phyloP scores from a whole-genome alignment of 2,888 invertebrate species.

The Erpobdella octoculata region DNA sequence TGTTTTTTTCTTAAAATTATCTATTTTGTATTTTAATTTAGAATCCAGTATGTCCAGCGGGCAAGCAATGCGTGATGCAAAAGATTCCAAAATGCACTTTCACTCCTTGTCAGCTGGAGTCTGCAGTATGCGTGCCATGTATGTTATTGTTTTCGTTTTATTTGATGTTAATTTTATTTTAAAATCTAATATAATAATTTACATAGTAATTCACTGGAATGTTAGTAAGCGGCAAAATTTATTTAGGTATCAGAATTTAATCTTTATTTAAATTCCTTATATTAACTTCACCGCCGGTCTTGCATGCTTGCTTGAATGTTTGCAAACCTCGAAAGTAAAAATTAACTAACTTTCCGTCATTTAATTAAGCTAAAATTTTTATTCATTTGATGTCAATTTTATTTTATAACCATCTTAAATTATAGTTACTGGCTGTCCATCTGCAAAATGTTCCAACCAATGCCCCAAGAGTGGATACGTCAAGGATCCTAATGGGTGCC shows the following conservation, averaged over 20 bases:
- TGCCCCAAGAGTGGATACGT: background rate
- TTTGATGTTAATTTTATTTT: too few species aligned
- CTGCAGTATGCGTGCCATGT: background rate
- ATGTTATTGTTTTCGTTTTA: too few species aligned
- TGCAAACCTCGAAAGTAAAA: background rate
- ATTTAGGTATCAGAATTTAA: too few species aligned
- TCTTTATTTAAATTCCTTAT: too few species aligned
- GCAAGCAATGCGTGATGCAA: background rate
- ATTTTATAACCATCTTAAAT: too few species aligned
- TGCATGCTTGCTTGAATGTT: background rate
- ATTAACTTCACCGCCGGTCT: too few species aligned
- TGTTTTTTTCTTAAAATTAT: background rate
- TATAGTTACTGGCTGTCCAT: constrained; percentile 4
- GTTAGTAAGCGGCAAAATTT: too few species aligned
- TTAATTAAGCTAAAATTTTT: background rate
- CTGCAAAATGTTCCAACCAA: background rate
- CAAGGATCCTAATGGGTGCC: background rate
- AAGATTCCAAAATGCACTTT: background rate
- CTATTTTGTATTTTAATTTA: background rate
- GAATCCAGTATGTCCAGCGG: background rate
- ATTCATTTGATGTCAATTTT: too few species aligned
- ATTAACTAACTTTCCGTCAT: background rate
- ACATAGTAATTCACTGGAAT: too few species aligned
- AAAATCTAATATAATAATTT: too few species aligned
- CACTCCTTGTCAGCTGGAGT: background rate